phyloP scores from a whole-genome alignment of 2,113 vertebrate genomes.

The Psettodes erumei region DNA sequence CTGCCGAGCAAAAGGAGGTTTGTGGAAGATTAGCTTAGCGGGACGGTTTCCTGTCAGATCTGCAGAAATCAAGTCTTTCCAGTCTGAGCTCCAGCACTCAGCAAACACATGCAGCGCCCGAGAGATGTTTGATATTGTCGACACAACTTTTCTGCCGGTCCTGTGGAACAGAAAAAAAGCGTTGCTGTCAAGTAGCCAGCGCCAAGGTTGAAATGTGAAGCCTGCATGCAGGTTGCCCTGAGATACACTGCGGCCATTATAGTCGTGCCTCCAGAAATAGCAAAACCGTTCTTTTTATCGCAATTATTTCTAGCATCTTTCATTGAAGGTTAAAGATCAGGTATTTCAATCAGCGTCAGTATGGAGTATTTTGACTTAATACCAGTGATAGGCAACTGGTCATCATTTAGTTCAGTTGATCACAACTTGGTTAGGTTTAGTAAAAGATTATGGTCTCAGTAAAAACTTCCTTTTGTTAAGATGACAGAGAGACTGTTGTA shows the following conservation, averaged over 20 bases:
- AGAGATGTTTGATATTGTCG: constrained; percentile 27
- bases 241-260: not conserved
- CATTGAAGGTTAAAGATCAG: not conserved
- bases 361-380: not conserved
- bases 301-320: not conserved
- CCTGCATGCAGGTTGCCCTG: not conserved
- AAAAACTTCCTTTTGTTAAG: not conserved
- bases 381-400: not conserved
- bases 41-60: constrained; percentile 51
- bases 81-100: constrained; percentile 29
- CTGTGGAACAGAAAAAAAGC: not conserved
- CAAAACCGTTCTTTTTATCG: not conserved
- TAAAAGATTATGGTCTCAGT: too few species aligned
- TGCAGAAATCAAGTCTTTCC: constrained; percentile 46
- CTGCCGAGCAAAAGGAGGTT: not conserved
- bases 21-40: constrained; percentile 32
- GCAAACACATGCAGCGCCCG: constrained; percentile 30
- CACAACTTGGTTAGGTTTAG: too few species aligned
- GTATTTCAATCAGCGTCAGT: not conserved
- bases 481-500: too few species aligned
- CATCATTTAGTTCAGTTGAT: too few species aligned
- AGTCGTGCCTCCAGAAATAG: too few species aligned
- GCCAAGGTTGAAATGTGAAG: not conserved
- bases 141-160: not conserved
- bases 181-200: not conserved